These are phyloP conservation scores for Heliconius erato DNA, from an alignment of 2,888 invertebrate species.

Conservation along the genomic window DNA sequence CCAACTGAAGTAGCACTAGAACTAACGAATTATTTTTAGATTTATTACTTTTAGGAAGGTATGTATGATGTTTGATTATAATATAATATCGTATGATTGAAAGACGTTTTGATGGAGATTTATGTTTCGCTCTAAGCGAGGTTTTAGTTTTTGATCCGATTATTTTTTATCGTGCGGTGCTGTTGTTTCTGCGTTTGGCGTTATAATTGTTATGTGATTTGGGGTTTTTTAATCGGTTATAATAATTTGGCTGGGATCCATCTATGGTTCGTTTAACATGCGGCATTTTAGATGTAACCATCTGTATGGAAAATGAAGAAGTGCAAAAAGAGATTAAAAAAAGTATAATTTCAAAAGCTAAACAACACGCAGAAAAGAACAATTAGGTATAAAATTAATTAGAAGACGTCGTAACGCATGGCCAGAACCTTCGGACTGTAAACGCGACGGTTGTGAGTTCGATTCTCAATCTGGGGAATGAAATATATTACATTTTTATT, in stretches of 20 bases:
- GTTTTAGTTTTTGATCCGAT: slow-evolving; percentile 49
- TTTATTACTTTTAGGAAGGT: slow-evolving; percentile 77
- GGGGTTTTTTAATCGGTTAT: slow-evolving; percentile 6
- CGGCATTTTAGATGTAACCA: neutral
- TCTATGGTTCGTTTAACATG: neutral
- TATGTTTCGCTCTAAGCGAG: slow-evolving; percentile 76
- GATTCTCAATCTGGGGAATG: neutral
- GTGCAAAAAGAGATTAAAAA: neutral
- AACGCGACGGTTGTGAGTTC: neutral
- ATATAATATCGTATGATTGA: slow-evolving; percentile 43
- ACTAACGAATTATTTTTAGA: slow-evolving; percentile 77
- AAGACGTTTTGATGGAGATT: slow-evolving; percentile 68
- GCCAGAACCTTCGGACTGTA: neutral
- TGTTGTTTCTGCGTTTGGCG: slow-evolving; percentile 30
- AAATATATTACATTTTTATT: neutral
- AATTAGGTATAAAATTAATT: too few species aligned
- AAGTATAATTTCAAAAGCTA: neutral
- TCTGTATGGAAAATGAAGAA: neutral
- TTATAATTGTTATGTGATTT: slow-evolving; percentile 25
- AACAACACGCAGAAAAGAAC: too few species aligned
- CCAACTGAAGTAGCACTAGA: slow-evolving; percentile 82
- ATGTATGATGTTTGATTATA: slow-evolving; percentile 62
- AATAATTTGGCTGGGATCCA: neutral
- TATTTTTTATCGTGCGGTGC: neutral
- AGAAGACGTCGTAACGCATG: too few species aligned